These are phyloP conservation scores for Spodoptera exigua DNA, from an alignment of 2,888 invertebrate species.

Conservation along the genomic window DNA sequence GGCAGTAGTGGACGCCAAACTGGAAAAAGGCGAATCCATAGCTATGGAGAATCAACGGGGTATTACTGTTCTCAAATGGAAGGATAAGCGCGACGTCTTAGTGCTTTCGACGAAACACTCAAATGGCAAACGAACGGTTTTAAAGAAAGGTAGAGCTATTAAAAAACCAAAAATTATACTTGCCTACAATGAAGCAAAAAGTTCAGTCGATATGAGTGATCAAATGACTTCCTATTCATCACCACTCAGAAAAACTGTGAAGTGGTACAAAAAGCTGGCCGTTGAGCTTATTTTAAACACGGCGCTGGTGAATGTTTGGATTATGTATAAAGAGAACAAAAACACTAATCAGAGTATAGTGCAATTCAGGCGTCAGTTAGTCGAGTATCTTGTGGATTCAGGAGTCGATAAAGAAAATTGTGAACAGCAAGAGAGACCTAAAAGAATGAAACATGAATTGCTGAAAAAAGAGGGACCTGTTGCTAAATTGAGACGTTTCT, in stretches of 20 bases:
- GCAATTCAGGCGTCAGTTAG: no score
- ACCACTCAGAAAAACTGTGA: slow-evolving; percentile 17
- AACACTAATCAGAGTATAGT: no score
- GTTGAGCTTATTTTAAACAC: slow-evolving; percentile 14
- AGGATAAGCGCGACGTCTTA: slow-evolving; percentile 48
- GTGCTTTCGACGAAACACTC: slow-evolving; percentile 49
- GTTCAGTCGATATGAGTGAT: slow-evolving; percentile 23
- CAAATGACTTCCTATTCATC: slow-evolving; percentile 30
- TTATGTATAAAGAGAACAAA: no score
- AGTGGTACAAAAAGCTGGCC: slow-evolving; percentile 19
- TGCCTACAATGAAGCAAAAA: slow-evolving; percentile 25
- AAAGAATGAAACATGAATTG: slow-evolving; percentile 17
- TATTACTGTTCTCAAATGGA: slow-evolving; percentile 45
- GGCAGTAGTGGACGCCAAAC: slow-evolving; percentile 38
- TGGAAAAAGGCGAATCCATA: slow-evolving; percentile 45
- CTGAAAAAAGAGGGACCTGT: slow-evolving; percentile 16
- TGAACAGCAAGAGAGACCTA: slow-evolving; percentile 15
- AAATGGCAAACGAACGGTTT: slow-evolving; percentile 7
- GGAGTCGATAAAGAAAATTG: no score
- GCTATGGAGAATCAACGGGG: slow-evolving; percentile 45
- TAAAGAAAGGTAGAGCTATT: slow-evolving; percentile 4
- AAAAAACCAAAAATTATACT: slow-evolving; percentile 13
- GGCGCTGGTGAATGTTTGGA: slow-evolving; percentile 20
- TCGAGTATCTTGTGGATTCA: no score
- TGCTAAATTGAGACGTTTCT: slow-evolving; percentile 19